Evolutionary conservation across 2,113 vertebrate species (phyloP), one percentile per base, ranked within the genome.

Genomic region (Maccullochella peelii): DNA sequence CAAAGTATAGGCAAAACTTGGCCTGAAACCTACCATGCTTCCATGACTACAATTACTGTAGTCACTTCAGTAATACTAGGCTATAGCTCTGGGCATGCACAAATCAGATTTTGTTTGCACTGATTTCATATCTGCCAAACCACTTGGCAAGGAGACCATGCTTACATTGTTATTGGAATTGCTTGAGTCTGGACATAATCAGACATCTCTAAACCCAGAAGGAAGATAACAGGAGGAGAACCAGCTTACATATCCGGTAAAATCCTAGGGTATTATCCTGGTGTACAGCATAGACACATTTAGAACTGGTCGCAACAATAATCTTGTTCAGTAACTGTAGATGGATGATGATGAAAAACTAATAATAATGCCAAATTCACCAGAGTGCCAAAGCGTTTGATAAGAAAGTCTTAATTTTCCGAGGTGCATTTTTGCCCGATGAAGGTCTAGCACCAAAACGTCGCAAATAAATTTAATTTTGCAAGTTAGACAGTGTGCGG

Each of bases 91-190:
- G 73, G 62, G 72, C 58, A 67, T 83, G 58, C 73, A 88, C 72
- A 83, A 86, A 91, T 88, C 88, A 75, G 71, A 88, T 91, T 84
- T 82, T 77, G 82, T 81, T 81, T 89, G 79, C 57, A 61, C 83
- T 79, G 88, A 81, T 92, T 88, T 90, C 85, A 86, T 89, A 89
- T 91, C 85, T 88, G 89, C 88, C 85, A 89, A 89, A 87, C 62
- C 83, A 91, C 77, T 91, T 90, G 86, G 92, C 30, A 6, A 80
- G 59, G 63, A 83, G 33, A 80, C 77, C 81, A 83, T 76, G 85
- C 80, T 88, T 81, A 84, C 82, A 88, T 86, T 86, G 89, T 89
- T 83, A 86, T 61, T 86, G 82, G 87, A 87, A 88, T 86, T 85
- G 84, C 84, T 90, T 27, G 69, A 84, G 82, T 84, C 82, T 88